Percentiles rank a stretch among this genome's conserved stretches.
Conservation (phyloP, 2,797 vertebrate genomes). For the Myotis myotis region DNA sequence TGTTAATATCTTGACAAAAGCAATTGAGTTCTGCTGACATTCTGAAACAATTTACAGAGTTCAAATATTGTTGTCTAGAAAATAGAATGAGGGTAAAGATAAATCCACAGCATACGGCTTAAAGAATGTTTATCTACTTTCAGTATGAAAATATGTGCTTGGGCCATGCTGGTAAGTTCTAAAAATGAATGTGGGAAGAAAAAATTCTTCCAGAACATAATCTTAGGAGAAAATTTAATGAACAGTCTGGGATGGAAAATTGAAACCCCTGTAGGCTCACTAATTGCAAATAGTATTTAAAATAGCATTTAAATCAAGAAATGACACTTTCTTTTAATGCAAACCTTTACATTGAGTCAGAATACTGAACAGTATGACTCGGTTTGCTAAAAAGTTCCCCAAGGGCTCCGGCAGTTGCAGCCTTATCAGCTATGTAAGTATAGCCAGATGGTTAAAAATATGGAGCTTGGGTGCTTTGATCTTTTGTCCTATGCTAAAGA, state of each 20-base stretch:
- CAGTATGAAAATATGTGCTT: neutral
- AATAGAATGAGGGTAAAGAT: slow-evolving; percentile 55
- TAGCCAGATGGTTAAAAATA: neutral
- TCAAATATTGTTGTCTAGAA: slow-evolving; percentile 66
- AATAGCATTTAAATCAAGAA: slow-evolving; percentile 20
- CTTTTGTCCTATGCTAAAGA: neutral
- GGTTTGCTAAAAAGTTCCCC: neutral
- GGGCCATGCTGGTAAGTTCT: neutral
- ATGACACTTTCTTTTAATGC: neutral
- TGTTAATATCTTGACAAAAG: slow-evolving; percentile 69
- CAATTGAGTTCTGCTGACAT: slow-evolving; percentile 62
- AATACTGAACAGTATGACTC: neutral
- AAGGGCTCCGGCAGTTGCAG: neutral
- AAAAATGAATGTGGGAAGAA: neutral
- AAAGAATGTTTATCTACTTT: slow-evolving; percentile 41
- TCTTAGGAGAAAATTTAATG: neutral
- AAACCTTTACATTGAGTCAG: neutral
- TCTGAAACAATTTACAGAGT: slow-evolving; percentile 68
- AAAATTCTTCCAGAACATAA: neutral
- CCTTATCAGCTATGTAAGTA: neutral
- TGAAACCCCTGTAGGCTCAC: neutral
- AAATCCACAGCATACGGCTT: slow-evolving; percentile 19
- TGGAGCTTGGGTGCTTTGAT: neutral
- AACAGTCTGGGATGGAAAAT: neutral
- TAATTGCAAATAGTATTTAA: slow-evolving; percentile 25